Base-by-base conservation (phyloP, 2,113 vertebrate species). In the Sciurus niger region DNA sequence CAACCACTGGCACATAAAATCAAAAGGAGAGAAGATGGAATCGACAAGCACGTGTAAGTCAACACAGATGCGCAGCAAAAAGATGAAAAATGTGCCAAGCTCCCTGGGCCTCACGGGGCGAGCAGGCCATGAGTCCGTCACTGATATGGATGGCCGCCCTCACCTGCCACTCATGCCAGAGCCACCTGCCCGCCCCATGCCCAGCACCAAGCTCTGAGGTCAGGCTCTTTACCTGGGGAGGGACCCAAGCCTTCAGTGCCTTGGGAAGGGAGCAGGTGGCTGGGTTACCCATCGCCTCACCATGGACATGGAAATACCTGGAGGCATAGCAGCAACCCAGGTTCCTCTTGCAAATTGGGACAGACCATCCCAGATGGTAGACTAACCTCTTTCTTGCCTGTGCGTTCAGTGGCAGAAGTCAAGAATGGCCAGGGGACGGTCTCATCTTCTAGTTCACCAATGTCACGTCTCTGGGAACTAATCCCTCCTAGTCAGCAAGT, bases 51-150 rank as follows among this genome's bases (percentile, higher is more conserved):
- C 8, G 1, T 28, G 0, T 22, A 76, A 32, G 43, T 55, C 82
- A 73, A 68, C 11, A 55, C 0, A 1, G 3, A n/a, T 0, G 8
- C 0, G 8, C 4, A n/a, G 55, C 5, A 14, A n/a, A 51, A 24
- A 65, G 34, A 48, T 0, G 13, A 55, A 28, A 90, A 84, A 67
- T 18, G 25, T 1, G 20, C 76, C 46, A 9, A 18, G 22, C 48
- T 60, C 17, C 25, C 63, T 24, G 1, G 18, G 37, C 43, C 25
- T 53, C 17, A 0, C 30, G 63, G 65, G 77, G 28, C 14, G 37
- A 43, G 43, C 9, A 43, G 67, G 43, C 28, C 85, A 1, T 16
- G 78, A 48, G 46, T 58, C 43, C 77, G 17, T 18, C 2, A 34
- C 2, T 2, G 30, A 20, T 13, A 16, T 0, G 1, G 12, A 3